These are phyloP conservation scores for Tenodera sinensis DNA, from an alignment of 2,888 invertebrate genomes.

Conservation along the genomic window DNA sequence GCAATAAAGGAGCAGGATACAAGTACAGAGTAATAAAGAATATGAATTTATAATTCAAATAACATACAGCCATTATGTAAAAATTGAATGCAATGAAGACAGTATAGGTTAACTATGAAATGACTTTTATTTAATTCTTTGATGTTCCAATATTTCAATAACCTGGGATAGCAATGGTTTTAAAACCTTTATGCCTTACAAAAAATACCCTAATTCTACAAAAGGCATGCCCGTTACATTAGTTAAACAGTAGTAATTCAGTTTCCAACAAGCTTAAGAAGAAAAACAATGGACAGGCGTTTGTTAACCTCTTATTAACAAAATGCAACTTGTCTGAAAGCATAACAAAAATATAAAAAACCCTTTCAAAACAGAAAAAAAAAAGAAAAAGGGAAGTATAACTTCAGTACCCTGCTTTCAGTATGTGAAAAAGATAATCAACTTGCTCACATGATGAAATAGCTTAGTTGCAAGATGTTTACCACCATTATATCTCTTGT, in stretches of 20 bases:
- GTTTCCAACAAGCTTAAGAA: background rate
- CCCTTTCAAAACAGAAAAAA: background rate
- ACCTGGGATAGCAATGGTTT: conserved; percentile 10
- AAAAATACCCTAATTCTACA: conserved; percentile 5
- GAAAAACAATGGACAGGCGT: background rate
- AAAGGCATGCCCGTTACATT: conserved; percentile 11
- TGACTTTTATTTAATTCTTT: conserved; percentile 3
- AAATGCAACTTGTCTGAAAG: background rate
- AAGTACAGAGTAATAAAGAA: background rate
- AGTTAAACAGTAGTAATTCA: background rate
- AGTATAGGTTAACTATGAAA: background rate
- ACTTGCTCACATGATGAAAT: background rate
- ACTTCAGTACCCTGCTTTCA: background rate
- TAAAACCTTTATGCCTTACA: background rate
- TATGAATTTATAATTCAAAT: background rate
- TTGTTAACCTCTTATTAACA: background rate
- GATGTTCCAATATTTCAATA: background rate
- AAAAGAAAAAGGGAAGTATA: background rate
- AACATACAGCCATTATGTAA: background rate
- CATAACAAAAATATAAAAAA: background rate
- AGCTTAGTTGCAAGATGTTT: background rate
- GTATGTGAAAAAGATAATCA: background rate
- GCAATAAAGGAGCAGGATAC: background rate
- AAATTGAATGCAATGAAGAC: background rate
- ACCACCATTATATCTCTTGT: background rate